phyloP scores from a whole-genome alignment of 1,140 invertebrate genomes.

The Pristionchus pacificus region DNA sequence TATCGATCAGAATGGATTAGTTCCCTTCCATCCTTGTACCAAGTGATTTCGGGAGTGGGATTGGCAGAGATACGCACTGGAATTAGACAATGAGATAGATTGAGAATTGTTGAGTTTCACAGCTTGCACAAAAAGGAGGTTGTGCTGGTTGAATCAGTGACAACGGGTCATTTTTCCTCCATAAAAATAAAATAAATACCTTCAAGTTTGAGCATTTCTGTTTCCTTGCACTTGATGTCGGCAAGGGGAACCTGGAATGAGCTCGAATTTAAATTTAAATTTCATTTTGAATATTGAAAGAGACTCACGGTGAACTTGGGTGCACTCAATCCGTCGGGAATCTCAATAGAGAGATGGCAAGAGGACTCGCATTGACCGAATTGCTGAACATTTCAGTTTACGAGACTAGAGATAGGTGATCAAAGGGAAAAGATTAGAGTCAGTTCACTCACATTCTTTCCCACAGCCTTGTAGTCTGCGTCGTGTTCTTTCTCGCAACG shows the following conservation, averaged over 20 bases:
- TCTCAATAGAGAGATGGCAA: slow-evolving; percentile 29
- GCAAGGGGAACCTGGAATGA: slow-evolving; percentile 30
- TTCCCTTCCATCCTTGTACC: slow-evolving; percentile 40
- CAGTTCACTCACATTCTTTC: too few species aligned
- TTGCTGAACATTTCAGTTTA: too few species aligned
- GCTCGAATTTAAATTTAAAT: too few species aligned
- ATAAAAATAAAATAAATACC: too few species aligned
- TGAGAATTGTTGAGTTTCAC: too few species aligned
- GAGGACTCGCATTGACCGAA: slow-evolving; percentile 41
- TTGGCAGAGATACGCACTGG: slow-evolving; percentile 31
- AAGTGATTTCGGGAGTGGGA: slow-evolving; percentile 35
- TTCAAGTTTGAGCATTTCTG: slow-evolving; percentile 40
- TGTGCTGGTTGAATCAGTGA: too few species aligned
- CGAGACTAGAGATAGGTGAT: too few species aligned
- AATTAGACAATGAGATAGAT: too few species aligned
- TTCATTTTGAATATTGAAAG: too few species aligned
- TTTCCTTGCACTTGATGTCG: slow-evolving; percentile 27
- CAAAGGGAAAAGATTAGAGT: too few species aligned
- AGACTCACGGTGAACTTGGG: slow-evolving; percentile 34
- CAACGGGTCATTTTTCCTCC: too few species aligned
- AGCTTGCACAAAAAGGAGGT: too few species aligned
- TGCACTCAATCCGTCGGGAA: background rate
- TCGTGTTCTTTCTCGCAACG: slow-evolving; percentile 32
- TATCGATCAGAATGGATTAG: slow-evolving; percentile 37
- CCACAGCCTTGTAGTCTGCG: slow-evolving; percentile 42